Conservation (phyloP, 2,113 vertebrate genomes). For the Periophthalmus modestus region DNA sequence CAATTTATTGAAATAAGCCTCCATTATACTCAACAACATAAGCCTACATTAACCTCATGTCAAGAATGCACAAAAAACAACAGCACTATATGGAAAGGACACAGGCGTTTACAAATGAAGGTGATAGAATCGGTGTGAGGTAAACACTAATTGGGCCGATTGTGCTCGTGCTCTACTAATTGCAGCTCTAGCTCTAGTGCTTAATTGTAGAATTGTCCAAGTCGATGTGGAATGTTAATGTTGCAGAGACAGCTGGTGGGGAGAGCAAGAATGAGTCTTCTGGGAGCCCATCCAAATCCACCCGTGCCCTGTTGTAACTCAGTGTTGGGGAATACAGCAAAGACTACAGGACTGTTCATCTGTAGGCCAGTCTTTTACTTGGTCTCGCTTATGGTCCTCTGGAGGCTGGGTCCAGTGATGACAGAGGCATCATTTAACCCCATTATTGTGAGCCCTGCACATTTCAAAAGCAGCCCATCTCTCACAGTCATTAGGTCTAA, state of each 20-base stretch:
- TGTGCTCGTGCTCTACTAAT: slow-evolving; percentile 51
- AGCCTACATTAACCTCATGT: neutral
- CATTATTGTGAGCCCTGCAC: slow-evolving; percentile 56
- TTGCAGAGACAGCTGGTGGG: slow-evolving; percentile 65
- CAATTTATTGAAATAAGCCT: neutral
- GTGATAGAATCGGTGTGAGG: slow-evolving; percentile 56
- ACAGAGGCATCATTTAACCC: slow-evolving; percentile 59
- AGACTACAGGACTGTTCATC: neutral
- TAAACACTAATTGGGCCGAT: slow-evolving; percentile 68
- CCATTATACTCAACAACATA: neutral
- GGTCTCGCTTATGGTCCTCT: neutral
- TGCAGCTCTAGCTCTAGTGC: slow-evolving; percentile 58
- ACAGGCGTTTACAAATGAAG: slow-evolving; percentile 42
- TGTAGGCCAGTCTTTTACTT: neutral
- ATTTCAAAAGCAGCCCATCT: slow-evolving; percentile 27
- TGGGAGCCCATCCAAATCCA: slow-evolving; percentile 66
- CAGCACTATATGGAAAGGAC: slow-evolving; percentile 12
- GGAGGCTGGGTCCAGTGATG: slow-evolving; percentile 17
- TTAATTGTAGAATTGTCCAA: slow-evolving; percentile 72
- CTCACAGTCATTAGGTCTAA: slow-evolving; percentile 55
- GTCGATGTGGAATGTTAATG: slow-evolving; percentile 66
- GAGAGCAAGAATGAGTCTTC: slow-evolving; percentile 44
- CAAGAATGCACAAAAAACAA: neutral
- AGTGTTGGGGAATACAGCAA: neutral
- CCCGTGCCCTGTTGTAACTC: slow-evolving; percentile 25